phyloP scores from a whole-genome alignment of 2,888 invertebrate genomes.

The Lingula anatina region DNA sequence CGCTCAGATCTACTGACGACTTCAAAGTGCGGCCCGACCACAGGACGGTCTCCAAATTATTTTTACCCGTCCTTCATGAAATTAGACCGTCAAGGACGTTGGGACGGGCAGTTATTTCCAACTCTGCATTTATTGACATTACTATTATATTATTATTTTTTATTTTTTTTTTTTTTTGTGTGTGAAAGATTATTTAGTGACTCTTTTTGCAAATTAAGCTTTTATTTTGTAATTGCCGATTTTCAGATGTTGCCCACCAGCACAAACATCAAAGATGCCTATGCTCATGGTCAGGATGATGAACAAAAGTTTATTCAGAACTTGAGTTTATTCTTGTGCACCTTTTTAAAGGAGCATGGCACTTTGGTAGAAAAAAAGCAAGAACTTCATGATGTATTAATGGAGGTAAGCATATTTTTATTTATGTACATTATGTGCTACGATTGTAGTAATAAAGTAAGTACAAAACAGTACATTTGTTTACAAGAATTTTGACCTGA shows the following conservation, averaged over 20 bases:
- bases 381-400: constrained; percentile 68
- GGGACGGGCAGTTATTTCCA: no score
- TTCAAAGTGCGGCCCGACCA: no score
- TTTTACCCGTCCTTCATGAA: no score
- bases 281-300: constrained; percentile 86
- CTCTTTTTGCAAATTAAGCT: background rate
- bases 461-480: background rate
- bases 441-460: background rate
- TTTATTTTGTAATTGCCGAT: constrained; percentile 37
- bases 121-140: no score
- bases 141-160: no score
- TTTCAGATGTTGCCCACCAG: constrained; percentile 75
- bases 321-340: constrained; percentile 92
- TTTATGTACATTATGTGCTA: background rate
- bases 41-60: no score
- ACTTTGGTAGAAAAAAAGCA: constrained; percentile 58
- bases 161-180: no score
- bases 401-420: constrained; percentile 54
- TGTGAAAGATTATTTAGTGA: no score
- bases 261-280: constrained; percentile 90
- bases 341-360: constrained; percentile 95
- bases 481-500: no score
- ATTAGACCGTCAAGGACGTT: no score
- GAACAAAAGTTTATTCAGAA: constrained; percentile 99
- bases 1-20: no score